phyloP scores from a whole-genome alignment of 2,797 vertebrate genomes.

The Etheostoma perlongum region DNA sequence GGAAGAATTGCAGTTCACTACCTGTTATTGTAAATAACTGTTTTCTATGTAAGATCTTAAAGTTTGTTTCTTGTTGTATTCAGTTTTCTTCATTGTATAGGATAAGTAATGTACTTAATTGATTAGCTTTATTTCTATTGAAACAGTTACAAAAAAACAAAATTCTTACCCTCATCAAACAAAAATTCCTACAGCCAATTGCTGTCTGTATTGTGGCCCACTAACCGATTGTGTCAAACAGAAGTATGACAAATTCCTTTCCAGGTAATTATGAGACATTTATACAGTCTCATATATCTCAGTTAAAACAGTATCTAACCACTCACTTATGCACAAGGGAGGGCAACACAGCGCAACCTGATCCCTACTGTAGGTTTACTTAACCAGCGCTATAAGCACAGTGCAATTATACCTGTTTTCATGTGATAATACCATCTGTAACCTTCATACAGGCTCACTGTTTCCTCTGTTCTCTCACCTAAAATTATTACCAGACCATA shows the following conservation, averaged over 20 bases:
- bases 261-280: slow-evolving; percentile 50
- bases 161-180: background rate
- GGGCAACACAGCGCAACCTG: slow-evolving; percentile 43
- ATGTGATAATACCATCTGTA: slow-evolving; percentile 73
- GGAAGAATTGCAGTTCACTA: background rate
- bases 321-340: slow-evolving; percentile 58
- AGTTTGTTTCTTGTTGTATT: background rate
- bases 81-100: background rate
- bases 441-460: slow-evolving; percentile 52
- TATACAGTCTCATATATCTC: slow-evolving; percentile 50
- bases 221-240: slow-evolving; percentile 40
- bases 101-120: background rate
- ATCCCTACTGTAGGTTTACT: slow-evolving; percentile 73
- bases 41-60: background rate
- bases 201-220: slow-evolving; percentile 7
- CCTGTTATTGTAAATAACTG: background rate
- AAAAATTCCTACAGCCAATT: slow-evolving; percentile 4
- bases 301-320: slow-evolving; percentile 56
- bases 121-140: background rate
- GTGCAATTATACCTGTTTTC: slow-evolving; percentile 76
- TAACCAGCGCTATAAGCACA: slow-evolving; percentile 62
- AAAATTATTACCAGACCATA: slow-evolving; percentile 78
- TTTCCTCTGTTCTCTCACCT: slow-evolving; percentile 56
- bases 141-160: background rate
- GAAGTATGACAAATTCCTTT: slow-evolving; percentile 48